Conservation (phyloP, 2,113 vertebrate species). For the Sapajus apella region DNA sequence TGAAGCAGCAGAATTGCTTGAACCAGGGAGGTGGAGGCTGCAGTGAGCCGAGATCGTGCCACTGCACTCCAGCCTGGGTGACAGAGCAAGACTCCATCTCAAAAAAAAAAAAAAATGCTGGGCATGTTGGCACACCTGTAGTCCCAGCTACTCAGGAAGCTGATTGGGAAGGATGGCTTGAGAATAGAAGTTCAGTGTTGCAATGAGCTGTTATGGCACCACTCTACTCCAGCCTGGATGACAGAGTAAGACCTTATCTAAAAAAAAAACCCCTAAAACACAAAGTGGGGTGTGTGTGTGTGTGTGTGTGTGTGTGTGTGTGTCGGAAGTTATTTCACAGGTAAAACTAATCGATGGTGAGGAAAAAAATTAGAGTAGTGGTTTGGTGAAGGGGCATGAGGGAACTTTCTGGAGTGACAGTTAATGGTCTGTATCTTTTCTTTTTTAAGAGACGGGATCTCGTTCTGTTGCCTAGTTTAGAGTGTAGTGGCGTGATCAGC, state of each 20-base stretch:
- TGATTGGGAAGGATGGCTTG: neutral
- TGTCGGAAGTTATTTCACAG: neutral
- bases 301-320: too few relatives aligned
- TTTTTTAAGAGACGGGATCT: neutral
- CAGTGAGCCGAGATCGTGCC: too few relatives aligned
- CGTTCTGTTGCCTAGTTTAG: neutral
- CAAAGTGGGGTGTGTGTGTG: too few relatives aligned
- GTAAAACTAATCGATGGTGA: neutral
- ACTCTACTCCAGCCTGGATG: neutral
- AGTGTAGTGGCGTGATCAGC: fast-evolving
- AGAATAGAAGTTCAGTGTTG: neutral
- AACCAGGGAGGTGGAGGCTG: too few relatives aligned
- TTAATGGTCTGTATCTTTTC: neutral
- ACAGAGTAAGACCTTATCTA: neutral
- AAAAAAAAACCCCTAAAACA: neutral
- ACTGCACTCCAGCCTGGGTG: too few relatives aligned
- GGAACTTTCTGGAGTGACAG: too few relatives aligned
- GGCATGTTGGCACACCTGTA: neutral
- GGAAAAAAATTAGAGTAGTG: neutral
- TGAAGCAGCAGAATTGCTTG: too few relatives aligned
- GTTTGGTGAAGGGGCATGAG: neutral
- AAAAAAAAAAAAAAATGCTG: too few relatives aligned
- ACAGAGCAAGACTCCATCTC: too few relatives aligned
- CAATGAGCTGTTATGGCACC: neutral
- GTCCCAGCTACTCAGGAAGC: neutral